Percentiles rank a stretch among this genome's conserved stretches.
Evolutionary conservation across 1,140 invertebrate genomes (phyloP).

Genomic region (Drosophila sechellia): DNA sequence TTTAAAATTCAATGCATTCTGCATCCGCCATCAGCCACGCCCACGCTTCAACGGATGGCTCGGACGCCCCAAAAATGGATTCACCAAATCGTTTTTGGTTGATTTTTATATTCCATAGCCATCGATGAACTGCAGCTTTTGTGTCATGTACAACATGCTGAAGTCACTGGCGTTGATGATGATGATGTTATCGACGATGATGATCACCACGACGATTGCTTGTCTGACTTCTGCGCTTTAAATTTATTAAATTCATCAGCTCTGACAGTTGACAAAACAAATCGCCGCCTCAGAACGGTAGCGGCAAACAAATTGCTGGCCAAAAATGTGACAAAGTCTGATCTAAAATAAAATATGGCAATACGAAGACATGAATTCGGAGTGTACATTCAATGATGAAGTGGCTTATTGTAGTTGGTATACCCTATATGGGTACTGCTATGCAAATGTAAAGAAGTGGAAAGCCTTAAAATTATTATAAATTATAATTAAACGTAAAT

Average conservation of each 20-base stretch:
- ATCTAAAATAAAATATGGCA: conserved; percentile 74
- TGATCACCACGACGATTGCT: conserved; percentile 34
- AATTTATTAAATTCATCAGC: conserved; percentile 79
- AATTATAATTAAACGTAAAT: no score
- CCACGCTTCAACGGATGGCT: conserved; percentile 17
- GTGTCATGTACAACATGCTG: conserved; percentile 74
- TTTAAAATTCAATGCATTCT: conserved; percentile 61
- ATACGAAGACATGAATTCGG: conserved; percentile 36
- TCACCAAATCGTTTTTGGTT: conserved; percentile 68
- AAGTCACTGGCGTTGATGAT: conserved; percentile 33
- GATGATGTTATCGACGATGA: conserved; percentile 16
- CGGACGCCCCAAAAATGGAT: conserved; percentile 37
- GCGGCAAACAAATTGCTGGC: conserved; percentile 30
- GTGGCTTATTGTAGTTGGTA: conserved; percentile 11
- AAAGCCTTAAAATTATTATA: no score
- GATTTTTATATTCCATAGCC: conserved; percentile 70
- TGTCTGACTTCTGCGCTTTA: conserved; percentile 51
- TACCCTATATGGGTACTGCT: conserved; percentile 7
- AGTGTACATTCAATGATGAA: conserved; percentile 33
- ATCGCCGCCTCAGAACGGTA: conserved; percentile 40
- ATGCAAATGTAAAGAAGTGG: neutral
- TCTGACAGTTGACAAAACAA: conserved; percentile 79
- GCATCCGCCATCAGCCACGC: conserved; percentile 49
- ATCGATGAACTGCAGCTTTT: conserved; percentile 80
- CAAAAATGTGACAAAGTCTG: conserved; percentile 59